These are phyloP conservation scores for Rhabditoides inermis DNA, from an alignment of 2,888 invertebrate genomes.

Conservation along the genomic window DNA sequence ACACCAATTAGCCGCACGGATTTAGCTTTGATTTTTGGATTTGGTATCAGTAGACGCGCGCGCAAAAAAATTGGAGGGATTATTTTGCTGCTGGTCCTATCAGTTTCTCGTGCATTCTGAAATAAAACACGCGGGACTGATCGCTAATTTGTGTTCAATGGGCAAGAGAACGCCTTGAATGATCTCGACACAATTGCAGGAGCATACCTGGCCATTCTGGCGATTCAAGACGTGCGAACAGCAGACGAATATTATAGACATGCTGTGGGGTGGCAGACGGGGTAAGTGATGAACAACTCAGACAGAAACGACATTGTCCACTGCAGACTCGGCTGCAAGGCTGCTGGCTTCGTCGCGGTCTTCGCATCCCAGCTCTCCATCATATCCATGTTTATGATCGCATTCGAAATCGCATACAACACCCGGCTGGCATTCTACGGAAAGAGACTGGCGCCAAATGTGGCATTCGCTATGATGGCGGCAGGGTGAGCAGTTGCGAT, in stretches of 20 bases:
- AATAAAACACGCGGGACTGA: too few relatives aligned
- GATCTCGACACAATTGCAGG: too few relatives aligned
- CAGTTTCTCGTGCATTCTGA: too few relatives aligned
- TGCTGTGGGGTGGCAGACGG: slow-evolving; percentile 92
- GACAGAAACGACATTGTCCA: neutral
- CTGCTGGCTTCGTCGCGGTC: slow-evolving; percentile 86
- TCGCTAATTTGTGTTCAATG: too few relatives aligned
- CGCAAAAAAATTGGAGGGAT: too few relatives aligned
- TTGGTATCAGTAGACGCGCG: too few relatives aligned
- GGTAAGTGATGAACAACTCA: slow-evolving; percentile 45
- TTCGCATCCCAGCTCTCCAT: slow-evolving; percentile 85
- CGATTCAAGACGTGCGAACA: slow-evolving; percentile 88
- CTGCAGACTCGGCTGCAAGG: slow-evolving; percentile 67
- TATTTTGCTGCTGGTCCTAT: too few relatives aligned
- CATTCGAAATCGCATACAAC: slow-evolving; percentile 50
- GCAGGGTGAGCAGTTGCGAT: slow-evolving; percentile 25
- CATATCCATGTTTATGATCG: slow-evolving; percentile 85
- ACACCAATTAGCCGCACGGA: too few relatives aligned
- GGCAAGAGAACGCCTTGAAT: too few relatives aligned
- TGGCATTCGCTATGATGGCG: slow-evolving; percentile 54
- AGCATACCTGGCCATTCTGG: slow-evolving; percentile 77
- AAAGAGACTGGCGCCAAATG: slow-evolving; percentile 64
- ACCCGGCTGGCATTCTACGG: slow-evolving; percentile 71
- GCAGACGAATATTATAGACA: slow-evolving; percentile 89
- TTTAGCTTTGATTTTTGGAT: too few relatives aligned